Conservation (phyloP, 2,113 vertebrate genomes). For the Urocolius indicus region DNA sequence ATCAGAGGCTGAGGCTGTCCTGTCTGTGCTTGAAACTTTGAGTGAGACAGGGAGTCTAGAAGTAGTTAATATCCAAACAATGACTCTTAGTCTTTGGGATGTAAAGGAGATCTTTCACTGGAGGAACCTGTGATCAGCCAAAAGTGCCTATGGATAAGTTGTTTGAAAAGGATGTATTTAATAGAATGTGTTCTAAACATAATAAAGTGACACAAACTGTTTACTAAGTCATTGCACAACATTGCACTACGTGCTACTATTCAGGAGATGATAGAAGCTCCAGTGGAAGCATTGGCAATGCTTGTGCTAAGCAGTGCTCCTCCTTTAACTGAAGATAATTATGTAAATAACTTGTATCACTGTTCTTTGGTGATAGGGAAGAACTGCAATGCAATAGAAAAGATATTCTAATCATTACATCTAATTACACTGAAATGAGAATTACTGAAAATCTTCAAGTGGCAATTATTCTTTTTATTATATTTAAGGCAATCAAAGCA, state of each 20-base stretch:
- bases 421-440: slow-evolving; percentile 18
- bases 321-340: neutral
- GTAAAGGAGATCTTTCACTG: neutral
- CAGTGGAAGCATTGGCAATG: neutral
- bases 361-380: neutral
- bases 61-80: neutral
- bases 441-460: slow-evolving; percentile 11
- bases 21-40: neutral
- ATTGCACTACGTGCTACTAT: neutral
- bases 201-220: neutral
- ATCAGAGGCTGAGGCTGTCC: neutral
- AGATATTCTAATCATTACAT: slow-evolving; percentile 1
- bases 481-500: slow-evolving; percentile 5
- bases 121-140: neutral
- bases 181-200: neutral
- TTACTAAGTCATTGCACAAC: neutral
- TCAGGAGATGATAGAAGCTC: neutral
- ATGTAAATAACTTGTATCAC: neutral
- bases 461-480: slow-evolving; percentile 25
- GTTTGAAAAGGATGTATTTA: neutral
- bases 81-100: neutral
- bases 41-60: neutral
- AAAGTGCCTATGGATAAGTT: neutral
- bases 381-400: neutral
- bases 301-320: neutral